Percentiles rank a stretch among this genome's conserved stretches.
Conservation (phyloP, 2,888 invertebrate species). For the Metacarcinus magister region DNA sequence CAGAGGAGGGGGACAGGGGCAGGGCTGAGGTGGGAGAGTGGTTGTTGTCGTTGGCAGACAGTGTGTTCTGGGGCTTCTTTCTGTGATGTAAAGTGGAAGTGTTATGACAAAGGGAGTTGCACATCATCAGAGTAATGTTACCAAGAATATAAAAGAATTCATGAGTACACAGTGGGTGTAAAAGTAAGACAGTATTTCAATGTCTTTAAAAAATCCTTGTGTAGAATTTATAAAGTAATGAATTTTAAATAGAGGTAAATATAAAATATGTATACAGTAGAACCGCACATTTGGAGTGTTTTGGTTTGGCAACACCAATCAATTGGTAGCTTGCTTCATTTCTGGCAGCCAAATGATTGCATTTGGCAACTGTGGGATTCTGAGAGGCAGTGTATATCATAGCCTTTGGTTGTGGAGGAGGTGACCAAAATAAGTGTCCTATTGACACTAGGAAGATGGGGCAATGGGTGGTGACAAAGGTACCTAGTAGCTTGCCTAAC, state of each 20-base stretch:
- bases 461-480: too few species aligned
- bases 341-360: too few species aligned
- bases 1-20: constrained; percentile 74
- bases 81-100: constrained; percentile 55
- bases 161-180: background rate
- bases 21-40: constrained; percentile 71
- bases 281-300: too few species aligned
- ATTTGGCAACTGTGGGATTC: too few species aligned
- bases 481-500: too few species aligned
- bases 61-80: constrained; percentile 76
- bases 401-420: too few species aligned
- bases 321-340: too few species aligned
- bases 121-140: background rate
- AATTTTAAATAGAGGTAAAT: background rate
- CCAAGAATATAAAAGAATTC: background rate
- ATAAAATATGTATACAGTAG: background rate
- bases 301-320: too few species aligned
- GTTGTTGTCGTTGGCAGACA: constrained; percentile 64
- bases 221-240: background rate
- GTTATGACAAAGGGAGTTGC: background rate
- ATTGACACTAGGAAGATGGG: too few species aligned
- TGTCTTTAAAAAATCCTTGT: background rate
- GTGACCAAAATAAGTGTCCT: too few species aligned
- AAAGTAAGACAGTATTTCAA: background rate
- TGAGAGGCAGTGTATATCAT: too few species aligned